Conservation (phyloP, 2,888 invertebrate genomes). For the Chalcosyrphus nemorum region DNA sequence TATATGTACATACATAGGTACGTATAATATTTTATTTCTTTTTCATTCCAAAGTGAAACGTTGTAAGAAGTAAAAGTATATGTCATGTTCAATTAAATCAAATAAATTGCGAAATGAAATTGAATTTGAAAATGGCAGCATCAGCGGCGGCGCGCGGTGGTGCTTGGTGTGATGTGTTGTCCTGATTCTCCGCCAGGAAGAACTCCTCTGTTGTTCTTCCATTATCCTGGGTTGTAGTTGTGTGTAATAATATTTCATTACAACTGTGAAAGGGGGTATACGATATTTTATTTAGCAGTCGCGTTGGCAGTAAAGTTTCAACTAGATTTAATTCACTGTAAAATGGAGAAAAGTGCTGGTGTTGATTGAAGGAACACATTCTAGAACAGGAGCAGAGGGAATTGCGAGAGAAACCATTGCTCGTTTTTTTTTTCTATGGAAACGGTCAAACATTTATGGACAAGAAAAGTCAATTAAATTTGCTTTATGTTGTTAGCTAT, state of each 20-base stretch:
- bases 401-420: too few relatives aligned
- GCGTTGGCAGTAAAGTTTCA: neutral
- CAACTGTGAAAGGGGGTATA: neutral
- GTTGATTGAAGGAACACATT: neutral
- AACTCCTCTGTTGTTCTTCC: neutral
- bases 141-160: too few relatives aligned
- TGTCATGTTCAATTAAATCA: constrained; percentile 50
- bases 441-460: constrained; percentile 18
- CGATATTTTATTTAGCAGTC: constrained; percentile 5
- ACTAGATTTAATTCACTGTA: constrained; percentile 5
- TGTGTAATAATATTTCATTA: neutral
- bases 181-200: neutral
- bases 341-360: neutral
- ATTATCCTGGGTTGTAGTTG: constrained; percentile 5
- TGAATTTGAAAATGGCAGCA: constrained; percentile 10
- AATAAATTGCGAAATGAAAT: constrained; percentile 47
- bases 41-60: neutral
- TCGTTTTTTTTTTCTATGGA: neutral
- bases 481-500: neutral
- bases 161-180: neutral
- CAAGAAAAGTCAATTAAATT: constrained; percentile 23
- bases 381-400: neutral
- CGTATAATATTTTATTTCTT: neutral
- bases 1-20: too few relatives aligned
- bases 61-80: constrained; percentile 29